A percentile compares a stretch with the other conserved stretches of the same genome.
phyloP scores from a whole-genome alignment of 2,888 invertebrate species.

The Callyntrura sp. region DNA sequence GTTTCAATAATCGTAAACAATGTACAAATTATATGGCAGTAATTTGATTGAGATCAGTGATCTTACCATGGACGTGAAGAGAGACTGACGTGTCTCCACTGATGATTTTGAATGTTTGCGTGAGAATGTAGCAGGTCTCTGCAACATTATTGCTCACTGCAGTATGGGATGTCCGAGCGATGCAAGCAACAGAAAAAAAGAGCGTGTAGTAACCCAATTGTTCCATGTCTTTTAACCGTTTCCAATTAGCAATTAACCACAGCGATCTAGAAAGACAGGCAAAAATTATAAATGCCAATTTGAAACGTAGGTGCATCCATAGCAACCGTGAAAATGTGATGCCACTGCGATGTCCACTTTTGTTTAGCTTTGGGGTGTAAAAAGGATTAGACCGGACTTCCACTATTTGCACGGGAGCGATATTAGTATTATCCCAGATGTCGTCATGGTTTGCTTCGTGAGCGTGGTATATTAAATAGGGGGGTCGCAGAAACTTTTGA shows the following conservation, averaged over 20 bases:
- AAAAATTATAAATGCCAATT: background rate
- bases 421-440: no score
- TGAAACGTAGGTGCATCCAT: background rate
- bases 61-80: background rate
- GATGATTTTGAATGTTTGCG: background rate
- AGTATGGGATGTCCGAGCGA: background rate
- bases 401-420: no score
- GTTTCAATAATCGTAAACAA: no score
- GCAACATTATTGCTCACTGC: background rate
- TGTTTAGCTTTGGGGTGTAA: no score
- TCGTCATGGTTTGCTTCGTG: no score
- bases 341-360: background rate
- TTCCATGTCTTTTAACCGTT: background rate
- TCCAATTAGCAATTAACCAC: background rate
- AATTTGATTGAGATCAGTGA: no score
- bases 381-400: no score
- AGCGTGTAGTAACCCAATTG: background rate
- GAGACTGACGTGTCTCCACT: background rate
- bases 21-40: no score
- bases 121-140: conserved; percentile 4
- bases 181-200: background rate
- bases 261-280: background rate
- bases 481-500: background rate
- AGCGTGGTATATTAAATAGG: background rate
- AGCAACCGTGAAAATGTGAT: background rate